Evolutionary conservation across 2,113 vertebrate genomes (phyloP).

Genomic region (Periophthalmus modestus): DNA sequence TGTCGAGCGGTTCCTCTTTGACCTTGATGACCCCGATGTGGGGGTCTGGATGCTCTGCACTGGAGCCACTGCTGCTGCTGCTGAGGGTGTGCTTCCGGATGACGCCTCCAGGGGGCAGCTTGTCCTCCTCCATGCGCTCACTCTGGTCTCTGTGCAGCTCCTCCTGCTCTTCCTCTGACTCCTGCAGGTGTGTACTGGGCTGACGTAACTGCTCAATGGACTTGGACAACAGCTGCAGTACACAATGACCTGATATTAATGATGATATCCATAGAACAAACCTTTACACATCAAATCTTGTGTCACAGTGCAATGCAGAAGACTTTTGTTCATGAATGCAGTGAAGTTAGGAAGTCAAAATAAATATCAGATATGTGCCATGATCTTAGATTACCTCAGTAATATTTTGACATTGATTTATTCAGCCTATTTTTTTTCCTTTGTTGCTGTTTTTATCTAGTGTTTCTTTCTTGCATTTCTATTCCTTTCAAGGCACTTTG

Average conservation of each 20-base stretch:
- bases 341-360: background rate
- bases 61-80: constrained; percentile 74
- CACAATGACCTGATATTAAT: constrained; percentile 46
- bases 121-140: constrained; percentile 86
- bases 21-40: constrained; percentile 88
- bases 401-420: background rate
- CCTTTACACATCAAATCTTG: constrained; percentile 19
- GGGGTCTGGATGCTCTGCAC: constrained; percentile 76
- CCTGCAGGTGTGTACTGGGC: constrained; percentile 89
- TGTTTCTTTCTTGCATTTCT: background rate
- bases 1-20: constrained; percentile 93
- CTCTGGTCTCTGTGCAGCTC: constrained; percentile 80
- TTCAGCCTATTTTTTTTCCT: background rate
- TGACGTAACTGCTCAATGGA: constrained; percentile 97
- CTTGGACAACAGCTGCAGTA: constrained; percentile 91
- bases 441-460: background rate
- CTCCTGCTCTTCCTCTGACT: constrained; percentile 93
- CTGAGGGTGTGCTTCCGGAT: constrained; percentile 85
- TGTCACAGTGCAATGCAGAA: constrained; percentile 9
- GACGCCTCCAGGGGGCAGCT: constrained; percentile 79
- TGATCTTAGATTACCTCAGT: background rate
- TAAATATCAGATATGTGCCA: background rate
- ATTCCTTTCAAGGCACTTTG: background rate
- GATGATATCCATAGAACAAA: constrained; percentile 12
- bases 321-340: background rate